Evolutionary conservation across 2,888 invertebrate genomes (phyloP), one percentile per base, ranked within the genome.

Genomic region (Luperina nickerlii): DNA sequence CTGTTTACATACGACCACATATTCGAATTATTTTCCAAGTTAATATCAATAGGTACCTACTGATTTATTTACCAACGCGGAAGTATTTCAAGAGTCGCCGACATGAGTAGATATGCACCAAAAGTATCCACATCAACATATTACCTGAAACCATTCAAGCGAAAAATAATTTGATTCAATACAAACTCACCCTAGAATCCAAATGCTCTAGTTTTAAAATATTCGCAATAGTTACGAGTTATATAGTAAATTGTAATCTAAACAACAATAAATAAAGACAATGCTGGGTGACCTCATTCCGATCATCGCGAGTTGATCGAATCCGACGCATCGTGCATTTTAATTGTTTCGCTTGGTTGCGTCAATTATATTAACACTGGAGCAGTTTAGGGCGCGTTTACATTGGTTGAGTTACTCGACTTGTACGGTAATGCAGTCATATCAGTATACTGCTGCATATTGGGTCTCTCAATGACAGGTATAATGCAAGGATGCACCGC

Each of bases 241-340:
- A n/a, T 32, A 70, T 57, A 72, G 27, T 70, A 88, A 87, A 90
- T 75, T 86, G 90, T 88, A 89, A 90, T 91, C 90, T 91, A 90
- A 92, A 93, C 91, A 93, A 93, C 92, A 93, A 92, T 92, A 92
- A 91, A 91, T 90, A 91, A 89, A 91, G 89, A 92, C 92, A 93
- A 93, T 93, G 89, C 87, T 82, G 88, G 81, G 90, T 93, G 94
- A 94, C 94, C 94, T 94, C 94, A 94, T 93, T 94, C 86, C 90
- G 80, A 90, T 91, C 90, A 90, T 91, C 91, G 88, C 88, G 78
- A 86, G 89, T 88, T 87, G 90, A 92, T 92, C 92, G 89, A 92
- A 92, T 87, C 89, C 91, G 92, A 92, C 91, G 92, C 91, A 89
- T 85, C 79, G 79, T 81, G 93, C 91, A 94, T 94, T 92, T 91